These are phyloP conservation scores for Cairina moschata DNA, from an alignment of 2,113 vertebrate species.

Conservation along the genomic window DNA sequence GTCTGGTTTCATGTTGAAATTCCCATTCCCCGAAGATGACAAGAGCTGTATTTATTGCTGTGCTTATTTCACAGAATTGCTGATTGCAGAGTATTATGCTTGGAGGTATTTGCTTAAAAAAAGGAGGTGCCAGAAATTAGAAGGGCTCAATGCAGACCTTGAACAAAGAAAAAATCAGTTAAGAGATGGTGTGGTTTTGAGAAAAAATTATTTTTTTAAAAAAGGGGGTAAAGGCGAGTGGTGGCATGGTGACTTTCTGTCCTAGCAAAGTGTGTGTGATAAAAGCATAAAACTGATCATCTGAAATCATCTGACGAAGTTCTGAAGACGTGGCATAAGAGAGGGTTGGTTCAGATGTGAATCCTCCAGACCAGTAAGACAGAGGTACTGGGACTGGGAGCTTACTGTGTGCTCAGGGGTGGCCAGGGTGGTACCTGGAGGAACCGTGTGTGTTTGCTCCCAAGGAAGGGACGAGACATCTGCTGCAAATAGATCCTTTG, in stretches of 20 bases:
- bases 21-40: neutral
- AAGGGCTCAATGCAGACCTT: neutral
- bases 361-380: neutral
- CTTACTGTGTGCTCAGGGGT: neutral
- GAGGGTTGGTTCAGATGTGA: neutral
- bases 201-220: neutral
- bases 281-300: neutral
- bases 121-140: neutral
- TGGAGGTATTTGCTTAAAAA: neutral
- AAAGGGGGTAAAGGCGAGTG: neutral
- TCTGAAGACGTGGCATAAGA: neutral
- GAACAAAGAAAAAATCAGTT: neutral
- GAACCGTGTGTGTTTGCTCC: neutral
- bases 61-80: neutral
- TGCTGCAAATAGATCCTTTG: neutral
- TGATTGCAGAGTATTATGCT: neutral
- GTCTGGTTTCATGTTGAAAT: neutral
- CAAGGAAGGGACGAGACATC: neutral
- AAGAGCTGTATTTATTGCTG: neutral
- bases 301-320: neutral
- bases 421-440: neutral
- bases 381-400: neutral
- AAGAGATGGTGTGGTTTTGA: neutral
- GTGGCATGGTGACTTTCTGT: neutral
- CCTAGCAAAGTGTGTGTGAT: neutral